Conservation (phyloP, 64 coral and sea anemone species). For the Actinia tenebrosa region DNA sequence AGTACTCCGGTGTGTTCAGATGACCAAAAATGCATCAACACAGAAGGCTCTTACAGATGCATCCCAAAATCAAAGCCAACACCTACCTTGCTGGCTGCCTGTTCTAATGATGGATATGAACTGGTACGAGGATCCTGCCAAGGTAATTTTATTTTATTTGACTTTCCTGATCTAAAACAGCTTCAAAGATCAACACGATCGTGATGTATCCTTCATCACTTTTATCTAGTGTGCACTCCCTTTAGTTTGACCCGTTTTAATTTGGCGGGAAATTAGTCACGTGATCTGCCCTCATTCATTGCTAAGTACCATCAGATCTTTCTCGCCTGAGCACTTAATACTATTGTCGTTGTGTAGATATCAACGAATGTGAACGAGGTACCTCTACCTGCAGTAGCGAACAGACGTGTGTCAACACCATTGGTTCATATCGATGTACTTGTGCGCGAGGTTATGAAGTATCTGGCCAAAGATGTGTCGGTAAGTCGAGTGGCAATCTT, state of each 20-base stretch:
- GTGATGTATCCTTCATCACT: too few species aligned
- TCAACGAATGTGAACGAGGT: neutral
- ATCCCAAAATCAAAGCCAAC: neutral
- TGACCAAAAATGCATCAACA: conserved; percentile 34
- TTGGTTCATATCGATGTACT: neutral
- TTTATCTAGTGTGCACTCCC: too few species aligned
- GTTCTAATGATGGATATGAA: neutral
- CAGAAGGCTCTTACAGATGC: conserved; percentile 27
- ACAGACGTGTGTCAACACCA: neutral
- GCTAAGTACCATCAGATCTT: too few species aligned
- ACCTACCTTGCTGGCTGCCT: neutral
- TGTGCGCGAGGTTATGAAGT: conserved; percentile 15
- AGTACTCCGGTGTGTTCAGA: neutral
- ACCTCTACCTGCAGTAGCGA: neutral
- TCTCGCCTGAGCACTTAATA: too few species aligned
- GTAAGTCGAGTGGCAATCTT: conserved; percentile 2
- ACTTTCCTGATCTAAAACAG: too few species aligned
- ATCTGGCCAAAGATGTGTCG: conserved; percentile 22
- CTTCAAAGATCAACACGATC: neutral
- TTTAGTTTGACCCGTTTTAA: too few species aligned
- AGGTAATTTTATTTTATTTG: neutral
- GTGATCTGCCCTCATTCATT: too few species aligned
- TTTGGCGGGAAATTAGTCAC: too few species aligned
- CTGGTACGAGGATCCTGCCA: neutral
- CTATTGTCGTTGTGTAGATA: neutral